These are phyloP conservation scores for Pyrgus malvae DNA, from an alignment of 2,888 invertebrate species.

Conservation along the genomic window DNA sequence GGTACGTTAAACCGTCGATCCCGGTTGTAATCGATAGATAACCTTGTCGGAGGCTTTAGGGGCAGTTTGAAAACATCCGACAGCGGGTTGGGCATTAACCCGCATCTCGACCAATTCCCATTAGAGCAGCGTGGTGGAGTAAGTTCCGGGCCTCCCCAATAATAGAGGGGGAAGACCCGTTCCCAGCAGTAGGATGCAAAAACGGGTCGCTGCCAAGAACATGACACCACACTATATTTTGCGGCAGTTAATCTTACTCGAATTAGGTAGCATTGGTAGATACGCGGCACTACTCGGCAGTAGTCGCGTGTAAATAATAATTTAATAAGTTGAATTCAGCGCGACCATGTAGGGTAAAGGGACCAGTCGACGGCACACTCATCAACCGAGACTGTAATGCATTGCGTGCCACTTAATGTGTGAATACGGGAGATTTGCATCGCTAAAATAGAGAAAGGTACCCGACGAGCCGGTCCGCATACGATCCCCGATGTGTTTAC, in stretches of 20 bases:
- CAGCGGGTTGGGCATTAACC: too few relatives aligned
- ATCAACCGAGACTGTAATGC: slow-evolving; percentile 23
- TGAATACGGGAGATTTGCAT: slow-evolving; percentile 34
- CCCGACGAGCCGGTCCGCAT: slow-evolving; percentile 16
- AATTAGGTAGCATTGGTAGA: slow-evolving; percentile 14
- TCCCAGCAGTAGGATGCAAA: too few relatives aligned
- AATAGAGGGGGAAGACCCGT: too few relatives aligned
- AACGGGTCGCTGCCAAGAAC: too few relatives aligned
- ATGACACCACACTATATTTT: slow-evolving; percentile 3
- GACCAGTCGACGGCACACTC: slow-evolving; percentile 35
- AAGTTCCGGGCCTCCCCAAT: too few relatives aligned
- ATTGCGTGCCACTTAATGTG: slow-evolving; percentile 31
- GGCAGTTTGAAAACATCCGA: too few relatives aligned
- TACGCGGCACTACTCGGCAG: slow-evolving; percentile 16
- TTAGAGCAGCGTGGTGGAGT: too few relatives aligned
- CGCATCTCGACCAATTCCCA: too few relatives aligned
- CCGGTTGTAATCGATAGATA: too few relatives aligned
- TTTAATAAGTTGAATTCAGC: slow-evolving; percentile 33
- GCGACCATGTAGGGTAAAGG: slow-evolving; percentile 36
- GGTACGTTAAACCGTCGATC: too few relatives aligned
- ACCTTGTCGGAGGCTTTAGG: too few relatives aligned
- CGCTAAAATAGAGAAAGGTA: slow-evolving; percentile 33
- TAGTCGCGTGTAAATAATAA: slow-evolving; percentile 28
- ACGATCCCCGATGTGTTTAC: slow-evolving; percentile 22
- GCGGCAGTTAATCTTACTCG: slow-evolving; percentile 41